phyloP scores from a whole-genome alignment of 2,797 vertebrate species.

The Lates japonicus region DNA sequence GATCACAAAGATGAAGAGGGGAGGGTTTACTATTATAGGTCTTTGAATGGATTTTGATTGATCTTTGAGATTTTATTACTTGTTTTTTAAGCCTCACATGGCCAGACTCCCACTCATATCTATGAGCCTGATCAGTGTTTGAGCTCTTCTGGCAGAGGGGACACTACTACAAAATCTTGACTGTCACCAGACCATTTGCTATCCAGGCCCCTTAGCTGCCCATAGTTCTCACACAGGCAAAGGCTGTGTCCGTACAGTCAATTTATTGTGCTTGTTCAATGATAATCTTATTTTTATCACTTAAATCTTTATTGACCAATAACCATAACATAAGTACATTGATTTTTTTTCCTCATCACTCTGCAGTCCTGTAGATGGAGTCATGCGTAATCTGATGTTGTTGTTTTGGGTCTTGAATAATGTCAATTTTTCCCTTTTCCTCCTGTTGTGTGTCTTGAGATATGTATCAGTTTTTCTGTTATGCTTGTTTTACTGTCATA shows the following conservation, averaged over 20 bases:
- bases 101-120: background rate
- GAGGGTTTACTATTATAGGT: background rate
- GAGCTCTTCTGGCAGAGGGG: background rate
- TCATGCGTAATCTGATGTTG: background rate
- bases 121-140: background rate
- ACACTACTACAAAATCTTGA: too few species aligned
- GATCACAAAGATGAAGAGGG: background rate
- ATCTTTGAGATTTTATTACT: slow-evolving; percentile 2
- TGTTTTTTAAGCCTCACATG: background rate
- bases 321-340: background rate
- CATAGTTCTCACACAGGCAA: too few species aligned
- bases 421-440: too few species aligned
- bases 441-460: too few species aligned
- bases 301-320: background rate
- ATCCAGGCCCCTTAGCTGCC: background rate
- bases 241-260: too few species aligned
- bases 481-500: background rate
- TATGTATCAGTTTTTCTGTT: background rate
- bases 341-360: background rate
- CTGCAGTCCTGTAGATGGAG: background rate
- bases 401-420: too few species aligned
- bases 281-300: too few species aligned
- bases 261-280: too few species aligned
- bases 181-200: too few species aligned
- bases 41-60: background rate